A percentile compares a stretch with the other conserved stretches of the same genome.
Conservation (phyloP, 2,113 vertebrate species). For the Anthoscopus minutus region DNA sequence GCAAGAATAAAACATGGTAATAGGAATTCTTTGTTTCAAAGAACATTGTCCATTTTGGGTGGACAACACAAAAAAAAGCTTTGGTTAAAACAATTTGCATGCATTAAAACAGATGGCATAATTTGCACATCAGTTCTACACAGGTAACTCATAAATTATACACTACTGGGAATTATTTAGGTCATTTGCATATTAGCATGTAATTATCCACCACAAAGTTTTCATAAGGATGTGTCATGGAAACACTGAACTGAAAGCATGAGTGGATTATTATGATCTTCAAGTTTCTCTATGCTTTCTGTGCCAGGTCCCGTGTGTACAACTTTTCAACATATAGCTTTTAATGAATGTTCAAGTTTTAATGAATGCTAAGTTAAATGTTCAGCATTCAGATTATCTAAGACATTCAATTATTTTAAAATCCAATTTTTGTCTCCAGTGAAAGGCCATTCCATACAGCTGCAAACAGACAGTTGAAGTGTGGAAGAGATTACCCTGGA, state of each 20-base stretch:
- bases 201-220: not conserved
- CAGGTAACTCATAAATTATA: not conserved
- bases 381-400: not conserved
- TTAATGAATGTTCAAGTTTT: not conserved
- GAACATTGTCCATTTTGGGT: not conserved
- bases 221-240: not conserved
- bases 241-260: not conserved
- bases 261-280: not conserved
- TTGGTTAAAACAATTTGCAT: not conserved
- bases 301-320: not conserved
- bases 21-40: not conserved
- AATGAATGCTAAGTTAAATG: not conserved
- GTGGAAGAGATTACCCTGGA: not conserved
- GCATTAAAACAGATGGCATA: not conserved
- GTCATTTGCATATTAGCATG: not conserved
- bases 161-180: not conserved
- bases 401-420: not conserved
- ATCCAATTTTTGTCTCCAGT: not conserved
- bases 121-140: not conserved
- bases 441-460: not conserved
- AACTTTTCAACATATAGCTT: not conserved
- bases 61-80: not conserved
- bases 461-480: not conserved
- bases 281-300: not conserved
- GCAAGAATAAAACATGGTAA: not conserved